Base-by-base conservation (phyloP, 1,140 invertebrate species). In the Cheumatopsyche charites region DNA sequence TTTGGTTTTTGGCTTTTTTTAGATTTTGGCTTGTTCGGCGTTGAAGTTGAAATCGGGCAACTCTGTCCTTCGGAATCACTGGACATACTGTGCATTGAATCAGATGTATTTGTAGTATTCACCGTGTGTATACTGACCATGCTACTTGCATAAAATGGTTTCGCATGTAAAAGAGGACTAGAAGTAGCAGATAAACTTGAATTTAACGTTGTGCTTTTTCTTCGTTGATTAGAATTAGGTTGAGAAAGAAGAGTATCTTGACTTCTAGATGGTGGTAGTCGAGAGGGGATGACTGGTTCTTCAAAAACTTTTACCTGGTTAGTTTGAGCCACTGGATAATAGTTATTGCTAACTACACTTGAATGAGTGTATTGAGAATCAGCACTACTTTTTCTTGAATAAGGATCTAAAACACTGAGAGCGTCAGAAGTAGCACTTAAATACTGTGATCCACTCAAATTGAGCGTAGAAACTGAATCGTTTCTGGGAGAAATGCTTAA, bases 191-290 rank as follows among this genome's bases (percentile, higher is more conserved):
- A 90, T 0, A 87, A 82, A 26, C 87, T 89, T 0, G 87, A 78
- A 77, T 78, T 82, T 52, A 82, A 79, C 70, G 80, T 82, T 69
- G 79, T 80, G 47, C 83, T 86, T 74, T 84, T 83, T 0, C 86
- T 85, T 68, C 86, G 86, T 1, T 86, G 83, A 63, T 80, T 75
- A 72, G 80, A 77, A 75, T 88, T 86, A 77, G 88, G 84, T 72
- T 86, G 85, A 0, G 80, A 78, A 1, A 90, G 86, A 17, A 93
- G 77, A 0, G 89, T 91, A 75, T 94, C 92, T 78, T 93, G 92
- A 70, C 91, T 93, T 29, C 89, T 86, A 0, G 91, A 93, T 0
- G 91, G 90, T 0, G 90, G 89, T 42, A 92, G 79, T 25, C 89
- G 81, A 9, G 67, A 67, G 7, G 66, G 25, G 7, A 42, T 63